phyloP scores from a whole-genome alignment of 2,797 vertebrate species.

The Geotrypetes seraphini region DNA sequence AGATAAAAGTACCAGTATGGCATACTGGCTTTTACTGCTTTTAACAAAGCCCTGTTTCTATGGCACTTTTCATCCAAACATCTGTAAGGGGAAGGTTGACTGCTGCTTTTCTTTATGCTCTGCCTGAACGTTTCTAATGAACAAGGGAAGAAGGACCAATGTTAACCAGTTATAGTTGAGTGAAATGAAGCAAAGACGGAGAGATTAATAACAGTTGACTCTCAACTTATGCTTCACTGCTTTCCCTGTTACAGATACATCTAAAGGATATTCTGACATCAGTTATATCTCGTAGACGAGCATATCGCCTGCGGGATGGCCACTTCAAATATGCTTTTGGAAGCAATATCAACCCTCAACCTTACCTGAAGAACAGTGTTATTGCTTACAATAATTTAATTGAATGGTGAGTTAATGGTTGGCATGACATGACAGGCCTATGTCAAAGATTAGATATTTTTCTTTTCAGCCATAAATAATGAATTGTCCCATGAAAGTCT shows the following conservation, averaged over 20 bases:
- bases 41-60: too few species aligned
- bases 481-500: too few species aligned
- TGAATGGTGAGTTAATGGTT: slow-evolving; percentile 63
- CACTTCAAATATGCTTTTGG: slow-evolving; percentile 93
- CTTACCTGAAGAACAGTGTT: slow-evolving; percentile 90
- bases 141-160: too few species aligned
- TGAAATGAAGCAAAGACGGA: not conserved
- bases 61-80: too few species aligned
- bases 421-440: too few species aligned
- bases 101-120: too few species aligned
- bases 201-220: not conserved
- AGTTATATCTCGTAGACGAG: slow-evolving; percentile 81
- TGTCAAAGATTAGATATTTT: too few species aligned
- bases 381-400: slow-evolving; percentile 77
- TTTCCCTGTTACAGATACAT: slow-evolving; percentile 64
- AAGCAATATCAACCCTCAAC: slow-evolving; percentile 80
- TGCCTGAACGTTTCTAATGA: too few species aligned
- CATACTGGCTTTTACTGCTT: too few species aligned
- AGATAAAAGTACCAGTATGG: too few species aligned
- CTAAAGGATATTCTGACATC: slow-evolving; percentile 88
- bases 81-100: too few species aligned
- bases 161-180: not conserved
- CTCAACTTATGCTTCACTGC: not conserved
- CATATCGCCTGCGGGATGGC: slow-evolving; percentile 81
- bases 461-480: too few species aligned